A percentile compares a stretch with the other conserved stretches of the same genome.
Conservation (phyloP, 1,140 invertebrate genomes). For the Dolichoris vasculosae region DNA sequence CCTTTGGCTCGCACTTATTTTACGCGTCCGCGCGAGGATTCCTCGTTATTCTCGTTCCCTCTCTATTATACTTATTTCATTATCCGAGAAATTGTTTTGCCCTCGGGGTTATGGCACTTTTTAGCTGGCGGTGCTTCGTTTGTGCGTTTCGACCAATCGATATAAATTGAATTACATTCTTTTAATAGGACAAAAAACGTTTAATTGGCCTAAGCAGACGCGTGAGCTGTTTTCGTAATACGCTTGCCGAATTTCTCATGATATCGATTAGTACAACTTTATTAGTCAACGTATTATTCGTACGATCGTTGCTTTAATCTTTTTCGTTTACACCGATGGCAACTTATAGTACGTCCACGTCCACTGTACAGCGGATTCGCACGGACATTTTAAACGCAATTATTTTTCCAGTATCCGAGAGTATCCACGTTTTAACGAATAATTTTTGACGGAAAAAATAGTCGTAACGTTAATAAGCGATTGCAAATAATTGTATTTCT, state of each 20-base stretch:
- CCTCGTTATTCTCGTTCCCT: neutral
- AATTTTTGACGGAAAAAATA: no score
- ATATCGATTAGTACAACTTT: slow-evolving; percentile 8
- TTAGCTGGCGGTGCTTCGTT: slow-evolving; percentile 3
- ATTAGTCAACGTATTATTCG: neutral
- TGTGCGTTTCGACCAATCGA: neutral
- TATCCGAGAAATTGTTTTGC: slow-evolving; percentile 30
- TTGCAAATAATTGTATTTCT: no score
- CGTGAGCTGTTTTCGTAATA: slow-evolving; percentile 22
- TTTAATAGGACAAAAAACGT: slow-evolving; percentile 18
- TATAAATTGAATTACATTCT: slow-evolving; percentile 42
- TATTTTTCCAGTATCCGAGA: no score
- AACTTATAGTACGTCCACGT: no score
- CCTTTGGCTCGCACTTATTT: slow-evolving; percentile 11
- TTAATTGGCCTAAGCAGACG: slow-evolving; percentile 30
- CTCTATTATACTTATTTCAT: slow-evolving; percentile 17
- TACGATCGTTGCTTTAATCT: neutral
- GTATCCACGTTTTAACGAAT: no score
- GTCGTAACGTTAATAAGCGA: no score
- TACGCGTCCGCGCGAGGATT: slow-evolving; percentile 12
- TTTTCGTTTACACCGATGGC: no score
- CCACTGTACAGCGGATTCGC: no score
- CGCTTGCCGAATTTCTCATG: neutral
- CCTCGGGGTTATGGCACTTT: slow-evolving; percentile 28
- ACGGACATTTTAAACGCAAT: no score